These are phyloP conservation scores for Psococerastis gibbosa DNA, from an alignment of 2,888 invertebrate genomes.

Conservation along the genomic window DNA sequence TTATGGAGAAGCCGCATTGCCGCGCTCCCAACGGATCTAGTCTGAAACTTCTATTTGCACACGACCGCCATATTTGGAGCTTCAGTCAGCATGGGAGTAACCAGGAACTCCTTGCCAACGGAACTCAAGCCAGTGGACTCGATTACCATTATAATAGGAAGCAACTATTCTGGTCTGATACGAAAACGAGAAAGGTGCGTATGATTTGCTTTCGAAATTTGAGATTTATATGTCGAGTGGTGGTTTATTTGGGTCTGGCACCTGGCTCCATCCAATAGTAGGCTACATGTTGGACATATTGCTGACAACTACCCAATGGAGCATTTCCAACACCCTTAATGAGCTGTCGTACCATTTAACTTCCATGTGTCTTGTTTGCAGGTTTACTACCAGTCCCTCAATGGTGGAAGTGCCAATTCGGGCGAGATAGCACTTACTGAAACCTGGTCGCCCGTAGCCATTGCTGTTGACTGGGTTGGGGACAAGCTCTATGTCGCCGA, in stretches of 20 bases:
- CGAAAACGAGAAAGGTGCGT: constrained; percentile 60
- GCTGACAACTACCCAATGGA: too few relatives aligned
- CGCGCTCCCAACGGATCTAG: constrained; percentile 31
- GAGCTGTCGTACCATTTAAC: too few relatives aligned
- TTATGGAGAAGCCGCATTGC: constrained; percentile 42
- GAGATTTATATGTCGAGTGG: too few relatives aligned
- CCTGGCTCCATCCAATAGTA: too few relatives aligned
- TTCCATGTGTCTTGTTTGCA: constrained; percentile 24
- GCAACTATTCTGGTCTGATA: constrained; percentile 74
- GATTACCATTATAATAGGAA: constrained; percentile 65
- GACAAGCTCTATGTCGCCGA: constrained; percentile 92
- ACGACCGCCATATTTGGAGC: constrained; percentile 48
- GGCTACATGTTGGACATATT: too few relatives aligned
- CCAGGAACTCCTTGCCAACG: constrained; percentile 45
- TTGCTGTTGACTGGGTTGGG: constrained; percentile 95
- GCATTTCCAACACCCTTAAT: too few relatives aligned
- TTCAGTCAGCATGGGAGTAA: constrained; percentile 48
- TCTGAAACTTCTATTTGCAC: constrained; percentile 45
- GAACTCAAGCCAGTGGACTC: constrained; percentile 67
- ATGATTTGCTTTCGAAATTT: constrained; percentile 13
- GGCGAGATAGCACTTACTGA: constrained; percentile 57
- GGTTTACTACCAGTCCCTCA: constrained; percentile 41
- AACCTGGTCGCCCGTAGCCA: constrained; percentile 73
- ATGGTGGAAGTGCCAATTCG: constrained; percentile 27
- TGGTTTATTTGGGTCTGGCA: too few relatives aligned